Evolutionary conservation across 2,888 invertebrate species (phyloP).

Genomic region (Sphinx pinastri): DNA sequence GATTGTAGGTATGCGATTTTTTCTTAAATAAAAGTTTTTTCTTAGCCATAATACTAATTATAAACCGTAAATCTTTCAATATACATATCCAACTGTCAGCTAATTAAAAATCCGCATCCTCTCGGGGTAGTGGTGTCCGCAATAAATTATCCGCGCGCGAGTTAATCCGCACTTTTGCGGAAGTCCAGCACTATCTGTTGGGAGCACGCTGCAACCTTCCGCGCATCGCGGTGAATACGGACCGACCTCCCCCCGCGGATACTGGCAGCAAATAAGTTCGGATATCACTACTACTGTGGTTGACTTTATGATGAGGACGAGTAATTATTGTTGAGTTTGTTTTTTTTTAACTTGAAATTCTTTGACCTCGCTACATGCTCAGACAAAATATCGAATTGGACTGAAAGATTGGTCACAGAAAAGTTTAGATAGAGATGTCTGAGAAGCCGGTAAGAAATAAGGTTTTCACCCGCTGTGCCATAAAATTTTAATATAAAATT

Average conservation of each 20-base stretch:
- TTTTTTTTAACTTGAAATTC: no score
- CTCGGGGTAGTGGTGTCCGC: conserved; percentile 36
- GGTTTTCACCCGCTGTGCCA: no score
- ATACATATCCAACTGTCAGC: conserved; percentile 1
- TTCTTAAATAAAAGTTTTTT: no score
- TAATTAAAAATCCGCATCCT: conserved; percentile 33
- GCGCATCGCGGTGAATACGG: conserved; percentile 75
- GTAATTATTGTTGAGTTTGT: no score
- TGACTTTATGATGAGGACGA: background rate
- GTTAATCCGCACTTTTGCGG: conserved; percentile 70
- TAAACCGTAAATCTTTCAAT: background rate
- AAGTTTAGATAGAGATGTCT: no score
- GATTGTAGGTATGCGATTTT: no score
- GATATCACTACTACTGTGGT: background rate
- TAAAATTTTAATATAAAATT: no score
- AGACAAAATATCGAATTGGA: no score
- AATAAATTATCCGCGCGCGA: conserved; percentile 63
- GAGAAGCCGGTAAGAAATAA: no score
- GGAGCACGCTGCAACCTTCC: conserved; percentile 78
- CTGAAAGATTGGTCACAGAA: no score
- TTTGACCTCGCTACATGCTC: no score
- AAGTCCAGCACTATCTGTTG: conserved; percentile 75
- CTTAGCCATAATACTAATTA: background rate
- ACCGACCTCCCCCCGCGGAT: conserved; percentile 39
- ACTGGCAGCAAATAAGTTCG: conserved; percentile 50